Evolutionary conservation across 1,140 invertebrate genomes (phyloP).

Genomic region (Druon quercuslanigerum): DNA sequence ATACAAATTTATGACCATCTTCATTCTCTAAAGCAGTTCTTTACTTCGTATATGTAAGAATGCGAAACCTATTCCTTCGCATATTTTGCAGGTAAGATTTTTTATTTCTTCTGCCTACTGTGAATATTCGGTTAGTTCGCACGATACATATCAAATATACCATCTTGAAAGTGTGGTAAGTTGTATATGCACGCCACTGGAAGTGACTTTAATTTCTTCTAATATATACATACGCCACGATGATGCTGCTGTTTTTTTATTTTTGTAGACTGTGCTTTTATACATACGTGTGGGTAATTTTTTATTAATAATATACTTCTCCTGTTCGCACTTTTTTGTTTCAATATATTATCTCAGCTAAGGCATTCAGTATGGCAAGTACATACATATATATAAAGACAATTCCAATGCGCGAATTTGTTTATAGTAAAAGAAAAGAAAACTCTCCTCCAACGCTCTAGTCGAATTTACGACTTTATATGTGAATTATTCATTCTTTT

Average conservation of each 20-base stretch:
- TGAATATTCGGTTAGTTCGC: constrained; percentile 31
- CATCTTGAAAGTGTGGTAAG: constrained; percentile 42
- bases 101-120: constrained; percentile 48
- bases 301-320: constrained; percentile 44
- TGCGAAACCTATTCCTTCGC: constrained; percentile 37
- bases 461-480: constrained; percentile 2
- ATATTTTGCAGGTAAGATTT: constrained; percentile 48
- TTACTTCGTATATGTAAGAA: constrained; percentile 56
- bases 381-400: constrained; percentile 29
- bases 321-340: constrained; percentile 50
- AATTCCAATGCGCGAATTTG: constrained; percentile 29
- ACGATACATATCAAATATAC: constrained; percentile 52
- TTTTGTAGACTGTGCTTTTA: constrained; percentile 40
- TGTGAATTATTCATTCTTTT: not conserved
- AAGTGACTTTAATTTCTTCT: constrained; percentile 30
- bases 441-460: constrained; percentile 19
- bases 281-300: constrained; percentile 38
- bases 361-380: constrained; percentile 69
- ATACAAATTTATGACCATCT: constrained; percentile 48
- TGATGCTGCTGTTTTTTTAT: constrained; percentile 33
- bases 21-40: constrained; percentile 48
- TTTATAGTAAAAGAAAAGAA: constrained; percentile 17
- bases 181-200: constrained; percentile 47
- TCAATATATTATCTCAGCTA: constrained; percentile 65
- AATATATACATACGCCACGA: constrained; percentile 52